phyloP scores from a whole-genome alignment of 1,140 invertebrate genomes.

The Heterodera carotae region DNA sequence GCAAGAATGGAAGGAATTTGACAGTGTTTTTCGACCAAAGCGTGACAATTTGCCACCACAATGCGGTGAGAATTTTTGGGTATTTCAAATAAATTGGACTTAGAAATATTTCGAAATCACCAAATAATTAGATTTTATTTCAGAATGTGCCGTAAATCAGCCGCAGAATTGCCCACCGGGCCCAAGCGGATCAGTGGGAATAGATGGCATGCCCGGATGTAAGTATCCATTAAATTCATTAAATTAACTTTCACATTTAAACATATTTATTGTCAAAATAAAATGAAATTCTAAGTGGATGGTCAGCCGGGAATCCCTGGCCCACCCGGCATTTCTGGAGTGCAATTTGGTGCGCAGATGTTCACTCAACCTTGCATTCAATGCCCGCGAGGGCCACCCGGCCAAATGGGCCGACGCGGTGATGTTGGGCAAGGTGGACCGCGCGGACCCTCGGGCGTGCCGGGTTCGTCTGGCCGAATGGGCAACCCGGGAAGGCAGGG shows the following conservation, averaged over 20 bases:
- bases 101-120: no score
- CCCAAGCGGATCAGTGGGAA: conserved; percentile 1
- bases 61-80: background rate
- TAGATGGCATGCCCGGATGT: conserved; percentile 4
- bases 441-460: background rate
- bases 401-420: background rate
- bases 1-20: conserved; percentile 2
- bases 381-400: conserved; percentile 11
- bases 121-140: no score
- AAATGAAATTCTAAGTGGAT: conserved; percentile 3
- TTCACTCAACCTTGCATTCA: conserved; percentile 18
- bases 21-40: conserved; percentile 2
- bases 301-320: conserved; percentile 13
- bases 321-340: conserved; percentile 9
- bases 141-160: conserved; percentile 11
- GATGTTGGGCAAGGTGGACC: background rate
- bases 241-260: no score
- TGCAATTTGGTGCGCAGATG: conserved; percentile 16
- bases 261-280: background rate
- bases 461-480: background rate
- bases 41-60: conserved; percentile 14
- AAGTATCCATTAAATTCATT: no score
- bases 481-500: conserved; percentile 2
- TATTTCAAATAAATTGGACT: no score
- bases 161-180: conserved; percentile 21